Evolutionary conservation across 2,797 vertebrate species (phyloP).

Genomic region (Momotus momota): DNA sequence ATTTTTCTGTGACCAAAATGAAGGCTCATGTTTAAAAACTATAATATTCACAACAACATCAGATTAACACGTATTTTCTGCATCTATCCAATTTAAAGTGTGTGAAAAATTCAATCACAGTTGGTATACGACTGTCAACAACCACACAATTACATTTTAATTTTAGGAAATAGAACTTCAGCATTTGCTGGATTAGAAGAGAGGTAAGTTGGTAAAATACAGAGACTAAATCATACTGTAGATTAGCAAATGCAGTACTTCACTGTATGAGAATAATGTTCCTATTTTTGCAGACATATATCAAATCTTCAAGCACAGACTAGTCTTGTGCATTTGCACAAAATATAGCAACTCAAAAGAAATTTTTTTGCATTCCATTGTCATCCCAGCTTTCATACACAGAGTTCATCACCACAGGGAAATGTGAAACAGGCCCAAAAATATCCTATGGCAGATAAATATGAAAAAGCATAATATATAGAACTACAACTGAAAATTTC

Average conservation of each 20-base stretch:
- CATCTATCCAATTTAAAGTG: background rate
- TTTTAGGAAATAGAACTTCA: background rate
- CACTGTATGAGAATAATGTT: background rate
- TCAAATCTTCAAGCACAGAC: background rate
- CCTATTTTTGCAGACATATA: background rate
- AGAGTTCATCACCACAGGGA: background rate
- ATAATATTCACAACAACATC: background rate
- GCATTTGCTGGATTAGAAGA: background rate
- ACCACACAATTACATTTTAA: background rate
- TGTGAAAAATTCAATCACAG: background rate
- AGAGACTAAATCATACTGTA: background rate
- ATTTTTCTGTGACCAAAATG: background rate
- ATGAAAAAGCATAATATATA: background rate
- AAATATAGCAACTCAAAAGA: background rate
- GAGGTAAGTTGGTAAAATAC: background rate
- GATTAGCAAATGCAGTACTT: background rate
- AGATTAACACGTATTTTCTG: background rate
- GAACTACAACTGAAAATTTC: background rate
- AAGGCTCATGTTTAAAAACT: background rate
- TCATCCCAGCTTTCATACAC: background rate
- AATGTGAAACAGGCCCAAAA: background rate
- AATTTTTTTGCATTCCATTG: background rate
- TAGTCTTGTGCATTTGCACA: background rate
- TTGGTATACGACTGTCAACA: background rate
- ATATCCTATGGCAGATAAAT: background rate